Conservation (phyloP, 2,888 invertebrate genomes). For the Ferdinandea cuprea region DNA sequence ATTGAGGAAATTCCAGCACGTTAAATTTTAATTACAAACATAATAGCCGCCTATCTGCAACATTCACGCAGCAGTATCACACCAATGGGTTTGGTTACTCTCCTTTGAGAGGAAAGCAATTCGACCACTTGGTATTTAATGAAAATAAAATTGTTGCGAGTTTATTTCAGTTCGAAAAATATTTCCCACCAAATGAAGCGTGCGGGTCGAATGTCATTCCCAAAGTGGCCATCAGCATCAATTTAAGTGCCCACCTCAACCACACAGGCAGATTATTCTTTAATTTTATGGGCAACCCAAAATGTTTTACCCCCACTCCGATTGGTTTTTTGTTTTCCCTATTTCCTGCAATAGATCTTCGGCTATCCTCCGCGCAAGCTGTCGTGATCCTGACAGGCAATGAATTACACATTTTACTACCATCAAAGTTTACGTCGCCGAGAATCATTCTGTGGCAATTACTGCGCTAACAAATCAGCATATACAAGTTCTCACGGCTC, state of each 20-base stretch:
- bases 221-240: background rate
- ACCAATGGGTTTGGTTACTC: no score
- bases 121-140: no score
- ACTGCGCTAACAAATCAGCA: constrained; percentile 19
- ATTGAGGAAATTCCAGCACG: no score
- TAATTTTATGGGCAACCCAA: constrained; percentile 19
- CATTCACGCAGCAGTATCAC: no score
- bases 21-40: no score
- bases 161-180: background rate
- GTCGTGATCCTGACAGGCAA: background rate
- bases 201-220: background rate
- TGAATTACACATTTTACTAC: constrained; percentile 1
- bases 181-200: no score
- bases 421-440: background rate
- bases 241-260: background rate
- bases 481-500: constrained; percentile 5
- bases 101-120: no score
- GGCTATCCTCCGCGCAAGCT: background rate
- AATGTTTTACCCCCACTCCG: no score
- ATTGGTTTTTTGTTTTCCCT: no score
- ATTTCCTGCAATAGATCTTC: background rate
- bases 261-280: constrained; percentile 9
- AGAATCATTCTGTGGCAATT: background rate
- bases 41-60: no score
- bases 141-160: background rate